Evolutionary conservation across 1,140 invertebrate genomes (phyloP), one percentile per base, ranked within the genome.

Genomic region (Tetragonula clypearis): DNA sequence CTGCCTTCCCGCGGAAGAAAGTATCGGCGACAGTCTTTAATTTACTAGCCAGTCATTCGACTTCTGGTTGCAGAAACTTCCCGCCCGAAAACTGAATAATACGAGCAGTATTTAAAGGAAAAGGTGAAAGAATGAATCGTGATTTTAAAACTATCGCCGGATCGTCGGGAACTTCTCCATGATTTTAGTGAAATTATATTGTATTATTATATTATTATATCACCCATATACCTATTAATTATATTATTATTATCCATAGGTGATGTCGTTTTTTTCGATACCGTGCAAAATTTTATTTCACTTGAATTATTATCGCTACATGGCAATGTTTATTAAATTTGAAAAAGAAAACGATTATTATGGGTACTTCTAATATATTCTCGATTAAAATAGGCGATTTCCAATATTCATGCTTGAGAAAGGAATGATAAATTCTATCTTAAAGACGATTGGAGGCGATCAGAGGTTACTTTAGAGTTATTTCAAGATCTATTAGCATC

Each of bases 1-100:
- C 68, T 65, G 58, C 73, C 58, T 30, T 69, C 53, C n/a, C 76
- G 62, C 71, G 11, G 60, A 65, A 69, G 55, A 72, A 69, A 12
- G 12, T 71, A 23, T 75, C 35, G 49, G 55, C n/a, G n/a, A 23
- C 4, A 21, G 49, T 41, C 53, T 73, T 56, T 73, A 81, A 60
- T 73, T 72, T 41, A 62, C 58, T 41, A 17, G 41, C 3, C 15
- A 41, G 17, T 21, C 23, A n/a, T 26, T 53, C 58, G 41, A 12
- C 56, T 49, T 35, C 35, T 17, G 30, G 17, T 55, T 74, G 15
- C 49, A 35, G 17, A 68, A 68, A 30, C 17, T 30, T 19, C 19
- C 26, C 17, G 3, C 8, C 30, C 17, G 30, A 35, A 35, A 68
- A 35, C 66, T 30, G 65, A 66, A 66, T 49, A 8, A 49, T 49